Percentiles rank a stretch among this genome's conserved stretches.
These are phyloP conservation scores for Drosophila pruinosa DNA, from an alignment of 1,140 invertebrate genomes.

Conservation along the genomic window DNA sequence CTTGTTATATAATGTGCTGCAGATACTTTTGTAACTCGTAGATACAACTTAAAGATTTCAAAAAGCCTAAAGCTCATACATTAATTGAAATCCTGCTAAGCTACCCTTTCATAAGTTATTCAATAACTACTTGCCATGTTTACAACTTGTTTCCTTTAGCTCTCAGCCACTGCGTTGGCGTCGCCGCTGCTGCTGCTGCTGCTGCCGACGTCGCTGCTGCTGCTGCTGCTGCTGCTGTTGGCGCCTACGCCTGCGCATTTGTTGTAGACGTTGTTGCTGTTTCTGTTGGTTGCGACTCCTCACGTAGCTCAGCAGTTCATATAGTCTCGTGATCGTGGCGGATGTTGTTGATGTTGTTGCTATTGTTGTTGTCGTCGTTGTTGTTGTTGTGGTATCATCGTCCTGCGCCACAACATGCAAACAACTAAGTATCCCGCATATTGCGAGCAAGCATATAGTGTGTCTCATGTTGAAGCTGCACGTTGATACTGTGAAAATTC, in stretches of 20 bases:
- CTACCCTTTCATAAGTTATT: no score
- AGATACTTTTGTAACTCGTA: no score
- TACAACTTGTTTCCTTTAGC: not conserved
- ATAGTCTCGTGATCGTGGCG: no score
- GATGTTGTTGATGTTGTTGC: not conserved
- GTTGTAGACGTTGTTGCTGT: not conserved
- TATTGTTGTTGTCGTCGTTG: not conserved
- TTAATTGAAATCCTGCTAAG: no score
- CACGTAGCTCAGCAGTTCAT: not conserved
- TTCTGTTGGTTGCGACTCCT: not conserved
- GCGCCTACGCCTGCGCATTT: not conserved
- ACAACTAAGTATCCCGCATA: not conserved
- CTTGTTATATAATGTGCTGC: no score
- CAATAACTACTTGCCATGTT: not conserved
- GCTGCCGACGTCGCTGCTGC: not conserved
- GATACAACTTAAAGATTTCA: no score
- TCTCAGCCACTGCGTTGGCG: not conserved
- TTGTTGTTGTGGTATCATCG: not conserved
- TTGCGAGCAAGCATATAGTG: not conserved
- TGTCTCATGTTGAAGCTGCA: slow-evolving; percentile 7
- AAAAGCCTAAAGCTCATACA: no score
- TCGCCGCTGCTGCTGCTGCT: not conserved
- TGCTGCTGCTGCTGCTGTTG: not conserved
- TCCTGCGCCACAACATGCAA: not conserved
- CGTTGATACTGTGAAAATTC: not conserved